Base-by-base conservation (phyloP, 2,888 invertebrate genomes). In the Agrypnus murinus region DNA sequence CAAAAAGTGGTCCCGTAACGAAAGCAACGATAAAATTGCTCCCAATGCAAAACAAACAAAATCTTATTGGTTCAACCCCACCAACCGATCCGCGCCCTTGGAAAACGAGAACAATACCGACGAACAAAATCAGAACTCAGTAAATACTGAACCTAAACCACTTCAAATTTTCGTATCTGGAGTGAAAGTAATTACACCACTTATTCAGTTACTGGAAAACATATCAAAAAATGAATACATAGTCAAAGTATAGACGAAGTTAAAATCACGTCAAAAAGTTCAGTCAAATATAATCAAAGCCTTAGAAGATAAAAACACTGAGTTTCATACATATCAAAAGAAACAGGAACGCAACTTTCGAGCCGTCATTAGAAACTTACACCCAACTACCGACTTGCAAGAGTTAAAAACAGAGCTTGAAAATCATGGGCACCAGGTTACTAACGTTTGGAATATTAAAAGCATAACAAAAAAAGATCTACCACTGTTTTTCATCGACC, bases 321-420 rank as follows among this genome's bases (percentile, higher is more conserved):
- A 34, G 5, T 34, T 34, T 9, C 34, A 34, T 34, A 34, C 34
- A 7, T 34, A 34, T 9, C 5, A 34, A 9, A 34, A 34, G 9
- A 34, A 34, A 34, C 34, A 43, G 12, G 14, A 43, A 43, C 43
- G 43, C 12, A 14, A 5, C 5, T 43, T 43, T 14, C 5, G 43
- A 6, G 12, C n/a, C 7, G 48, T 19, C 4, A 48, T 48, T 48
- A 48, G n/a, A 48, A 19, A 48, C 15, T n/a, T 19, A 48, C 48
- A 48, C n/a, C 48, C 48, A 6, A 48, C 48, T n/a, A 48, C 48
- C 4, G 15, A 48, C 15, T 7, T 43, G 14, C 5, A 14, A n/a
- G n/a, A 43, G n/a, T 5, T 43, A 14, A 43, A 10, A n/a, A n/a
- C 5, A 43, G 43, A 43, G n/a, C 14, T 14, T 8, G n/a, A 6